Conservation (phyloP, 1,140 invertebrate genomes). For the Saccostrea echinata region DNA sequence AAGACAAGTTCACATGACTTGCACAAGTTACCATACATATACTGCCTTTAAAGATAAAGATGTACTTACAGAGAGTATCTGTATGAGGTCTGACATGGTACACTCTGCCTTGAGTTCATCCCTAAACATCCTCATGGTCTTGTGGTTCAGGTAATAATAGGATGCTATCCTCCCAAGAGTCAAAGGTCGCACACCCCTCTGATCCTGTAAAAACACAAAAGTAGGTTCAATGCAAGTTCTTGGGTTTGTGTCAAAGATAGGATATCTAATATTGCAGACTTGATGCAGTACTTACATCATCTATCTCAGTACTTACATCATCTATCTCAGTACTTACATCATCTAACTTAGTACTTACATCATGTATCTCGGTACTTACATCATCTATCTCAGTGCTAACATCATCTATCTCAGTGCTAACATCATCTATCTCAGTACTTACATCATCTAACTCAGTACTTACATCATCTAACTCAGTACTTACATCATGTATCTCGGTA, state of each 20-base stretch:
- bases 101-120: constrained; percentile 85
- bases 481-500: constrained; percentile 85
- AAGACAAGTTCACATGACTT: no score
- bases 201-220: constrained; percentile 69
- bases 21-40: no score
- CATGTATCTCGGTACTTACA: constrained; percentile 81
- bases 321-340: no score
- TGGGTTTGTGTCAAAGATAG: no score
- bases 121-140: constrained; percentile 92
- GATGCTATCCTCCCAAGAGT: constrained; percentile 96
- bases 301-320: background rate
- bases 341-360: background rate
- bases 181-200: constrained; percentile 82
- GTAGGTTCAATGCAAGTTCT: no score
- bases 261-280: no score
- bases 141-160: constrained; percentile 97
- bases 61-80: constrained; percentile 85
- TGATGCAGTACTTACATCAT: constrained; percentile 83
- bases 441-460: background rate
- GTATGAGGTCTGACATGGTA: constrained; percentile 88
- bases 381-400: constrained; percentile 83
- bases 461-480: constrained; percentile 81
- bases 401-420: constrained; percentile 81
- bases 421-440: background rate
- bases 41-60: background rate